These are phyloP conservation scores for Venusia cambrica DNA, from an alignment of 2,888 invertebrate genomes.

Conservation along the genomic window DNA sequence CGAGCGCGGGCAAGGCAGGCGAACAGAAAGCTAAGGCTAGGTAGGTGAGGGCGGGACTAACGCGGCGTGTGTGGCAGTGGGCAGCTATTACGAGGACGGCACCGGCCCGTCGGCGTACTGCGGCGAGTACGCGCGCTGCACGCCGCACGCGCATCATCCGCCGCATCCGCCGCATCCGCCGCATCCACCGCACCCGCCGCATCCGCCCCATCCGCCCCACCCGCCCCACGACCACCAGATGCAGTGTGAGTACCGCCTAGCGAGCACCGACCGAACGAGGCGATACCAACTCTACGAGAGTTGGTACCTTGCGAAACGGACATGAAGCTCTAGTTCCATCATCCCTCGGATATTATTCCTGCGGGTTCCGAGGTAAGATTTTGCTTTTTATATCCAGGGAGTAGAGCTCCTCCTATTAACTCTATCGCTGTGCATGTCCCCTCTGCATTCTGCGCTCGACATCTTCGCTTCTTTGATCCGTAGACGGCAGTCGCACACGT, in stretches of 20 bases:
- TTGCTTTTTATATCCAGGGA: conserved; percentile 9
- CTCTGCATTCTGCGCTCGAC: conserved; percentile 29
- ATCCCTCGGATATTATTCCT: conserved; percentile 5
- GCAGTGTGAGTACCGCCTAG: conserved; percentile 61
- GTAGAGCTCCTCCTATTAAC: conserved; percentile 19
- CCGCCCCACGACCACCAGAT: conserved; percentile 54
- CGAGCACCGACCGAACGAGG: conserved; percentile 7
- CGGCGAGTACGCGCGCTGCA: conserved; percentile 67
- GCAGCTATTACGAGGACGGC: conserved; percentile 75
- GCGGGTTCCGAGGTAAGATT: conserved; percentile 15
- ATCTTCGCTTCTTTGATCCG: conserved; percentile 31
- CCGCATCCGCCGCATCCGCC: conserved; percentile 39
- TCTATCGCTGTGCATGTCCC: conserved; percentile 31
- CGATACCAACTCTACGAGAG: conserved; percentile 5
- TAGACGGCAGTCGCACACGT: conserved; percentile 25
- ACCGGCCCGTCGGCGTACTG: conserved; percentile 53
- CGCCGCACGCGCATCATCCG: conserved; percentile 46
- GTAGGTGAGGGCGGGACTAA: conserved; percentile 57
- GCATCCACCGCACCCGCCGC: conserved; percentile 36
- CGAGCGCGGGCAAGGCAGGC: conserved; percentile 1
- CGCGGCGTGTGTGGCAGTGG: conserved; percentile 76
- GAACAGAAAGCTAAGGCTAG: conserved; percentile 35
- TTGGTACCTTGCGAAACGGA: not conserved
- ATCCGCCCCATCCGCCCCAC: conserved; percentile 32
- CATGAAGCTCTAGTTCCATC: conserved; percentile 1